Evolutionary conservation across 2,888 invertebrate species (phyloP).

Genomic region (Notodonta ziczac): DNA sequence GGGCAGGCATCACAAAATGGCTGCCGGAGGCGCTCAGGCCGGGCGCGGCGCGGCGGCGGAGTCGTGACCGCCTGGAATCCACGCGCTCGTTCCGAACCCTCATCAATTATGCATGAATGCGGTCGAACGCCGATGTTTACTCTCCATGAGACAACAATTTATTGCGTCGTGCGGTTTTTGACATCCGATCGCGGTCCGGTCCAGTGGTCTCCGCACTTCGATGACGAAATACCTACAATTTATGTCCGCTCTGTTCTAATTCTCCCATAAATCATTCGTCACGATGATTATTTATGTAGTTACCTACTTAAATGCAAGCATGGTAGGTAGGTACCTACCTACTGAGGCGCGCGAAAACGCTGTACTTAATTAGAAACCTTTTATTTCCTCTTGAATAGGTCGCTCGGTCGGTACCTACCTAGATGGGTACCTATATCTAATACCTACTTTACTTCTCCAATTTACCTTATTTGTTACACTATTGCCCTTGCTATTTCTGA

Average conservation of each 20-base stretch:
- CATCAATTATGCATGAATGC: slow-evolving; percentile 84
- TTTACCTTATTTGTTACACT: too few relatives aligned
- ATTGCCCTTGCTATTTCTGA: slow-evolving; percentile 4
- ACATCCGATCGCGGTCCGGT: slow-evolving; percentile 73
- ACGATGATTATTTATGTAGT: slow-evolving; percentile 22
- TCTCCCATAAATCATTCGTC: slow-evolving; percentile 42
- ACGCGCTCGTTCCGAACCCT: slow-evolving; percentile 76
- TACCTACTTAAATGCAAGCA: slow-evolving; percentile 6
- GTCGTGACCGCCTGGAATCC: slow-evolving; percentile 82
- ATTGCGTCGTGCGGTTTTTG: slow-evolving; percentile 82
- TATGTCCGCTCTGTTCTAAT: slow-evolving; percentile 44
- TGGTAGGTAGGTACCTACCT: too few relatives aligned
- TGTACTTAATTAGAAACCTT: too few relatives aligned
- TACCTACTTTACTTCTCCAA: too few relatives aligned
- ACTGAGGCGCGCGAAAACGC: too few relatives aligned
- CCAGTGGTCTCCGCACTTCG: slow-evolving; percentile 44
- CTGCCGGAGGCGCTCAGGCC: slow-evolving; percentile 72
- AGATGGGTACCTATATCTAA: too few relatives aligned
- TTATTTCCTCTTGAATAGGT: too few relatives aligned
- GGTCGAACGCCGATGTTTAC: slow-evolving; percentile 80
- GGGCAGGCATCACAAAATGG: slow-evolving; percentile 80
- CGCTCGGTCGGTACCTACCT: too few relatives aligned
- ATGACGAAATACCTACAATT: slow-evolving; percentile 66
- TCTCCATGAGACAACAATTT: slow-evolving; percentile 81
- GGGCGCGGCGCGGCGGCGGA: slow-evolving; percentile 39